Base-by-base conservation (phyloP, 2,888 invertebrate genomes). In the Congeria kusceri region DNA sequence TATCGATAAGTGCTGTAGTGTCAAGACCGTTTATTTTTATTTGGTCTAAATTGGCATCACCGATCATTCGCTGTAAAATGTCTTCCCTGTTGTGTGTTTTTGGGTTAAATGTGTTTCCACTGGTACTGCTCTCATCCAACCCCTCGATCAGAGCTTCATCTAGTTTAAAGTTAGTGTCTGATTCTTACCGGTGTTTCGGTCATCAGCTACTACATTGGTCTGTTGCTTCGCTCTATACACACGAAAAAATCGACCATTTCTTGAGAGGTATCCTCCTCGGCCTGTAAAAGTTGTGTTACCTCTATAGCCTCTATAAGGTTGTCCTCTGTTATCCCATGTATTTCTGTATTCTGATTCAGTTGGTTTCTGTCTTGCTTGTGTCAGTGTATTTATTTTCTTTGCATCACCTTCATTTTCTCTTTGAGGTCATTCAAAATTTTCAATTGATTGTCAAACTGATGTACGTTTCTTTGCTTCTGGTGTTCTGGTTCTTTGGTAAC, bases 1-100 rank as follows among this genome's bases (percentile, higher is more conserved):
- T n/a, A n/a, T n/a, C n/a, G n/a, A 67, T 39, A 3, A 58, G 25
- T 23, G 44, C 67, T 58, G n/a, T 58, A 13, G 67, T 58, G 18
- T 44, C 18, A 13, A 20, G 20, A 1, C 58, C 67, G 2, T 66
- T 29, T 56, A 56, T 20, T 28, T 28, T 27, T 2, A 66, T 53
- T 1, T 5, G 5, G 20, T 2, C 20, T 20, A n/a, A n/a, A n/a
- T n/a, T n/a, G n/a, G n/a, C n/a, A n/a, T n/a, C n/a, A n/a, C n/a
- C n/a, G n/a, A n/a, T 4, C 39, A 20, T 63, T 63, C 20, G 32
- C 44, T 20, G 29, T 44, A 18, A 29, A 15, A 23, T 39, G 11
- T 39, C 20, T 63, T 11, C 44, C 25, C 3, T 63, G 23, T 39
- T 39, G 20, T 5, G n/a, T 49, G 20, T 49, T 49, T 49, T 49